phyloP scores from a whole-genome alignment of 2,113 vertebrate genomes.

The Anthoscopus minutus region DNA sequence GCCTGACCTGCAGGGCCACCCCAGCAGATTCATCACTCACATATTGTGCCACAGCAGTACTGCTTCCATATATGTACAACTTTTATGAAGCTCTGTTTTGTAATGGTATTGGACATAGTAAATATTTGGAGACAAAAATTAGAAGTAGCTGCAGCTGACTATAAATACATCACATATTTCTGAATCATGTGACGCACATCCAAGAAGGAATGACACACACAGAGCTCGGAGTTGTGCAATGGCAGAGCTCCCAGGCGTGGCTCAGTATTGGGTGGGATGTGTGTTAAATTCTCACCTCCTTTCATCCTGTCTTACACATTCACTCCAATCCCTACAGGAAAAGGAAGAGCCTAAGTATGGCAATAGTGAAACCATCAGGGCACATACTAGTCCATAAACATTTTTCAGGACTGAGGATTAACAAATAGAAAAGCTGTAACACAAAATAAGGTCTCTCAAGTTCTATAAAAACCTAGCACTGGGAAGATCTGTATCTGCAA shows the following conservation, averaged over 20 bases:
- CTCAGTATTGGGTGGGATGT: not conserved
- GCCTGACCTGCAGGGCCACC: not conserved
- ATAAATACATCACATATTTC: not conserved
- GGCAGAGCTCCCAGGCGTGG: not conserved
- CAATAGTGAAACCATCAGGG: not conserved
- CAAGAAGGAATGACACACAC: not conserved
- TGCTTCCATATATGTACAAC: not conserved
- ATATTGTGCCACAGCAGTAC: rapidly evolving
- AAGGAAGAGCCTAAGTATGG: conserved; percentile 25
- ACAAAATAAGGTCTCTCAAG: not conserved
- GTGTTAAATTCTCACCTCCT: conserved; percentile 43
- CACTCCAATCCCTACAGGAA: not conserved
- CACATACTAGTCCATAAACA: not conserved
- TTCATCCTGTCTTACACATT: conserved; percentile 48
- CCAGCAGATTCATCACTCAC: not conserved
- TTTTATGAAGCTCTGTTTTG: not conserved
- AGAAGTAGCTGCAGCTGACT: not conserved
- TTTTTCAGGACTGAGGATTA: not conserved
- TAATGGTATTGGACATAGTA: not conserved
- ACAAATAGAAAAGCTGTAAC: not conserved
- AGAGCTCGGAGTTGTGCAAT: not conserved
- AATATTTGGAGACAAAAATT: conserved; percentile 35
- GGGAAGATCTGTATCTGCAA: not conserved
- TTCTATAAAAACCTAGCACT: not conserved
- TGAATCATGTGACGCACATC: not conserved